These are phyloP conservation scores for Bufo bufo DNA, from an alignment of 2,113 vertebrate genomes.

Conservation along the genomic window DNA sequence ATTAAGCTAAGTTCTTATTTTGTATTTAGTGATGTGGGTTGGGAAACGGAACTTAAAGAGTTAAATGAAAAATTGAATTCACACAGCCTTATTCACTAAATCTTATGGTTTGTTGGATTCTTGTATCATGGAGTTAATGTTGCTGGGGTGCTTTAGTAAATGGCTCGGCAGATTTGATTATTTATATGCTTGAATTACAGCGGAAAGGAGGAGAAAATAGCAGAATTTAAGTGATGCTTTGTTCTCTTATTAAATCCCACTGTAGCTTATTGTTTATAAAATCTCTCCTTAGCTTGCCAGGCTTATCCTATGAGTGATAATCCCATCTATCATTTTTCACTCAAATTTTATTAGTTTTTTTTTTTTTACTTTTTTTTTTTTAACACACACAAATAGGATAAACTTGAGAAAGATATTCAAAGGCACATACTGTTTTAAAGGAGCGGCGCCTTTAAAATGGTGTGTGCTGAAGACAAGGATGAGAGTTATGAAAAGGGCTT, in stretches of 20 bases:
- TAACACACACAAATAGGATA: conserved; percentile 2
- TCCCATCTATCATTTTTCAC: conserved; percentile 49
- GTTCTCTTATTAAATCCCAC: conserved; percentile 45
- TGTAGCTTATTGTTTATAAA: conserved; percentile 46
- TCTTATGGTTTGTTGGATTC: conserved; percentile 40
- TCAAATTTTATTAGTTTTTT: conserved; percentile 41
- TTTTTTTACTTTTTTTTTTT: not conserved
- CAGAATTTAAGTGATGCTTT: conserved; percentile 46
- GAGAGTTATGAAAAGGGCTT: not conserved
- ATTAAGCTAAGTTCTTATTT: conserved; percentile 50
- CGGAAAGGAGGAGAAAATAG: conserved; percentile 21
- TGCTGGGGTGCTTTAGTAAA: conserved; percentile 42
- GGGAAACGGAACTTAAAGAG: conserved; percentile 30
- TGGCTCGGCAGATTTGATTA: conserved; percentile 43
- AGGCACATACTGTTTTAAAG: conserved; percentile 9
- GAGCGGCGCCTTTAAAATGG: not conserved
- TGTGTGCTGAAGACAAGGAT: not conserved
- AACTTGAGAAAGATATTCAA: not conserved
- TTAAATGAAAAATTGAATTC: conserved; percentile 51
- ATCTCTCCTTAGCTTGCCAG: conserved; percentile 1
- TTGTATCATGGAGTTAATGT: conserved; percentile 45
- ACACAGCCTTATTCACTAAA: conserved; percentile 39
- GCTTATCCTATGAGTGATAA: conserved; percentile 39
- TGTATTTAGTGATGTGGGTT: conserved; percentile 24
- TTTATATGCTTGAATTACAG: conserved; percentile 47